Evolutionary conservation across 2,113 vertebrate species (phyloP), one percentile per base, ranked within the genome.

Genomic region (Egretta garzetta): DNA sequence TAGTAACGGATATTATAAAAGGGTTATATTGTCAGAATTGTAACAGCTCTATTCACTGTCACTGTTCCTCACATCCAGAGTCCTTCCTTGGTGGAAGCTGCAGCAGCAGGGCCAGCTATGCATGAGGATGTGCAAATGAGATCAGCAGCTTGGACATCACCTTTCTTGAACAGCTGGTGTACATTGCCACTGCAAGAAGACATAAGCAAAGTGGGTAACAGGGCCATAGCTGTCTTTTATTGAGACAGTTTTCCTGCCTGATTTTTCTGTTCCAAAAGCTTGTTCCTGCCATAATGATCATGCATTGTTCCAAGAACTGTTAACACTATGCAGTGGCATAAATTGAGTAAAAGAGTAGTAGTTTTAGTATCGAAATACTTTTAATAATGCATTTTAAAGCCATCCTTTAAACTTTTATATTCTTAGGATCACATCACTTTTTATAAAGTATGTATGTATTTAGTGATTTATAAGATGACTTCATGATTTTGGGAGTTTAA

Each of bases 11-110:
- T 28, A 22, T 3, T 18, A 1, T 41, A 13, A 9, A 16, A 37
- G 70, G 18, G 16, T 10, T 50, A 0, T 15, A 0, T 13, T 47
- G 19, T 16, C 4, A 28, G 28, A 20, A 14, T 20, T 33, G 14
- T 7, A 2, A 35, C 28, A 5, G 26, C 17, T 19, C 26, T 58
- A 0, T 3, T 70, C 71, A 22, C 18, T 6, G 5, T 15, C 41
- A n/a, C 27, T 58, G 26, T 28, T 55, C 19, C 32, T n/a, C 30
- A 3, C 12, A 5, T 8, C 32, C 71, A 3, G 33, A n/a, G 45
- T 41, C 23, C 1, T 1, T 74, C 33, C 81, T 55, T 55, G 47
- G 50, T 22, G 39, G 35, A 26, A 23, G 27, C 33, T 30, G 18
- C 52, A 66, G 41, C 41, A 70, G 23, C 47, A 58, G 56, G n/a